Base-by-base conservation (phyloP, 2,113 vertebrate species). In the Muntiacus reevesi region DNA sequence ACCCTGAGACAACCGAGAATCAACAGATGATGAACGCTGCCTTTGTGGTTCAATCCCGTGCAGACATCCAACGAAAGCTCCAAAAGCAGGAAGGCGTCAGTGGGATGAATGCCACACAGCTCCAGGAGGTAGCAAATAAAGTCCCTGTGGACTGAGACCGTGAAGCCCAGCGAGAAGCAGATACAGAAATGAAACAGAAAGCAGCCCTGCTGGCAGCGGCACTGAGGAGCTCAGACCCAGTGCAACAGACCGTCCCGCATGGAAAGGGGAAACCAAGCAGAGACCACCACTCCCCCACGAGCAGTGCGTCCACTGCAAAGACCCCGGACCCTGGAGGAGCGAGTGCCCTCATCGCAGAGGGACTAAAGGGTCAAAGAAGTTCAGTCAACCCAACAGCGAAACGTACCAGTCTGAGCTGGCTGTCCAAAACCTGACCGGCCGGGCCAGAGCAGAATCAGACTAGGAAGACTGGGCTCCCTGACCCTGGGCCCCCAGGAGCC, bases 221-320 rank as follows among this genome's bases (percentile, higher is more conserved):
- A 76, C 0, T 14, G 71, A 4, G 21, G 71, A 76, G 6, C 71
- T 43, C 71, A 43, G 36, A 14, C 13, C 71, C 21, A 43, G 12
- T 0, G 23, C 4, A 27, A 7, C 36, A 76, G 36, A 43, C 36
- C 1, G 0, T 71, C 23, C 21, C 71, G 13, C 1, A 1, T 27
- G 36, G 36, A 76, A 76, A 76, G 36, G 21, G 71, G 71, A 76
- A 43, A 1, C 36, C 25, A 14, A 14, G 71, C 19, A 25, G 36
- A 76, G 71, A 7, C 12, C 23, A 27, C 21, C 23, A 25, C 21
- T 7, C 43, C 1, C 0, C 21, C 7, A 43, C 0, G 21, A 7
- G 6, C 36, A 14, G 36, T 13, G 71, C 0, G 0, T 36, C 11
- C 11, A 13, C 0, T 76, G 71, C 71, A 43, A 3, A 6, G 36